Evolutionary conservation across 37 sponge, comb jelly and placozoan genomes (phyloP), one percentile per base, ranked within the genome.

Genomic region (Geodia barretti): DNA sequence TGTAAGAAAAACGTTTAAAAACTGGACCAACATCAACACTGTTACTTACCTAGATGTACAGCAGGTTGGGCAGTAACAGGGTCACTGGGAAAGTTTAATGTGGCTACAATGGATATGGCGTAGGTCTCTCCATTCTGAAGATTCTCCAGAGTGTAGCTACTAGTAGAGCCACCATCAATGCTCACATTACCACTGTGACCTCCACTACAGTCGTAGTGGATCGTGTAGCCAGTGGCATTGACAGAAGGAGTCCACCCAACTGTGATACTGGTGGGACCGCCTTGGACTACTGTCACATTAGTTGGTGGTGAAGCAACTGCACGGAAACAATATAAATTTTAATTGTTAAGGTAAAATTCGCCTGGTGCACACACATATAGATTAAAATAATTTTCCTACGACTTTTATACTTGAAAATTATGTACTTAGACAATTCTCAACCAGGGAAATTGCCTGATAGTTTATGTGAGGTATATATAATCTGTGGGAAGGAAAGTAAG

Each of bases 181-280:
- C 14, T 47, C 54, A 47, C 54, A 47, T 14, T 47, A 14, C 54
- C 54, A 47, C 54, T 47, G 54, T 14, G 7, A 14, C 54, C 54
- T 17, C 54, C 54, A 47, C 54, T 47, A 47, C n/a, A n/a, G n/a
- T n/a, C n/a, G n/a, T 47, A 47, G 54, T 47, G 14, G 54, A 47
- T 47, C 54, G 11, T 47, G 54, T 47, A 47, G 11, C 54, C 54
- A 47, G 54, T 47, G 7, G 54, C 14, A 47, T 47, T 14, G 11
- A 7, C 54, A 7, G 14, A 14, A 17, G 54, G 54, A 79, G 68
- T 79, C 79, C 79, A 79, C 29, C 40, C 41, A 23, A 79, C 68
- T 38, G 38, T 39, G 70, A 79, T 32, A 69, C 54, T 54, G 29
- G 79, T 79, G 68, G 79, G 70, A 67, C 69, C 68, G 14, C 21